phyloP scores from a whole-genome alignment of 2,113 vertebrate genomes.

The Tylochromis polylepis region DNA sequence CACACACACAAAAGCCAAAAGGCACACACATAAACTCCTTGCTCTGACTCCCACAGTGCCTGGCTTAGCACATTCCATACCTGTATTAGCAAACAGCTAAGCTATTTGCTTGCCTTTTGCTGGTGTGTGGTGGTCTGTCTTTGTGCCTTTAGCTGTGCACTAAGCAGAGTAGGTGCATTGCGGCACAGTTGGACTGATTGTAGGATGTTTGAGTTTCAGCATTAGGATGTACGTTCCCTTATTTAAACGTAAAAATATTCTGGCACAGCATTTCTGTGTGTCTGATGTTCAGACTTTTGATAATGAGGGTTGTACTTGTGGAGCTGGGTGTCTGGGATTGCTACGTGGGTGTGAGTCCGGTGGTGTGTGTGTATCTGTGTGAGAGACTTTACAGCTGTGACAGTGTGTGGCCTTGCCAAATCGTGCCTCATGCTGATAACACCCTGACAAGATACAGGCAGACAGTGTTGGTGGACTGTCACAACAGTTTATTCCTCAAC shows the following conservation, averaged over 20 bases:
- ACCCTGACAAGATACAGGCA: conserved; percentile 64
- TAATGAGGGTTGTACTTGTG: neutral
- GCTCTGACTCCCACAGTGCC: conserved; percentile 38
- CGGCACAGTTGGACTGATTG: neutral
- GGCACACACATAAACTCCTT: neutral
- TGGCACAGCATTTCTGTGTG: neutral
- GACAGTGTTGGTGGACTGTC: conserved; percentile 30
- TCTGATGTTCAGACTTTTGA: neutral
- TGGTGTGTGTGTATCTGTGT: neutral
- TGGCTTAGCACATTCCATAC: conserved; percentile 90
- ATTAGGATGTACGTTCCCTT: neutral
- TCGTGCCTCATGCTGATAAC: conserved; percentile 61
- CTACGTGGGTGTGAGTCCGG: neutral
- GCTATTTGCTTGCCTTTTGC: conserved; percentile 71
- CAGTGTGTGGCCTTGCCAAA: conserved; percentile 64
- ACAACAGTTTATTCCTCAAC: conserved; percentile 26
- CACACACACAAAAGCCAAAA: conserved; percentile 12
- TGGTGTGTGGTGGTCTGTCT: neutral
- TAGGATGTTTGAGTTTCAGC: neutral
- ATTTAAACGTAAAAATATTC: neutral
- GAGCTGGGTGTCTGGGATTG: neutral
- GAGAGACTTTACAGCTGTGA: conserved; percentile 72
- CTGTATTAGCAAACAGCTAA: conserved; percentile 81
- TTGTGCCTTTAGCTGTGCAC: neutral
- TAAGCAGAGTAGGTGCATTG: neutral